These are phyloP conservation scores for Hydropotes inermis DNA, from an alignment of 2,113 vertebrate genomes.

Conservation along the genomic window DNA sequence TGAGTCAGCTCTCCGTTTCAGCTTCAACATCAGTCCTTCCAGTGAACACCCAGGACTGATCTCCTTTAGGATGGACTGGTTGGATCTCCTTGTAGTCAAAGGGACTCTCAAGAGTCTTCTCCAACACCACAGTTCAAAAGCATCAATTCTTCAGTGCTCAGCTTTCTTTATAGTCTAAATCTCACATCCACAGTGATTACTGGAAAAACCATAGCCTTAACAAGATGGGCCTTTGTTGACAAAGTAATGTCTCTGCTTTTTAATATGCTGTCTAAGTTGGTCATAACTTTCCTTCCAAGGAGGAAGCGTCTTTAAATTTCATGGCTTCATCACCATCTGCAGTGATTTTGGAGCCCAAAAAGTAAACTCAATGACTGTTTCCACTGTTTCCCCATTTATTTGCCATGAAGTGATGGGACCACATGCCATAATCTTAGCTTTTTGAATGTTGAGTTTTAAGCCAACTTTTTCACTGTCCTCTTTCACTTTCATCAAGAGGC, in stretches of 20 bases:
- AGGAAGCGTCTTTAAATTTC: neutral
- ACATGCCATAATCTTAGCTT: neutral
- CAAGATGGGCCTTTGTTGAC: neutral
- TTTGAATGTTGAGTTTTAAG: neutral
- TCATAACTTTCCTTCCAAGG: neutral
- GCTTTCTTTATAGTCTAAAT: neutral
- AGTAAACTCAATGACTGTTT: neutral
- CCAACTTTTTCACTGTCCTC: neutral
- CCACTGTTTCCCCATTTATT: neutral
- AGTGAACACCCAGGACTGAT: neutral
- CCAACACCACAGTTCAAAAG: neutral
- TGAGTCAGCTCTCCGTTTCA: neutral
- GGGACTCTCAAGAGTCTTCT: neutral
- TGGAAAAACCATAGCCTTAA: neutral
- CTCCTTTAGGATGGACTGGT: neutral
- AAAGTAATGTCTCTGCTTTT: neutral
- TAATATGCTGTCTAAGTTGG: neutral
- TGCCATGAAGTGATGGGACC: neutral
- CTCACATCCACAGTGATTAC: neutral
- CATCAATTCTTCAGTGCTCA: fast-evolving
- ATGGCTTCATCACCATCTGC: neutral
- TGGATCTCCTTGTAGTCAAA: neutral
- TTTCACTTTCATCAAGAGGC: neutral
- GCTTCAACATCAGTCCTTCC: neutral
- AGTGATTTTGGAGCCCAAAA: neutral